Evolutionary conservation across 35 echinoderm and acorn worm species (phyloP).

Genomic region (Ophioderma brevispina): DNA sequence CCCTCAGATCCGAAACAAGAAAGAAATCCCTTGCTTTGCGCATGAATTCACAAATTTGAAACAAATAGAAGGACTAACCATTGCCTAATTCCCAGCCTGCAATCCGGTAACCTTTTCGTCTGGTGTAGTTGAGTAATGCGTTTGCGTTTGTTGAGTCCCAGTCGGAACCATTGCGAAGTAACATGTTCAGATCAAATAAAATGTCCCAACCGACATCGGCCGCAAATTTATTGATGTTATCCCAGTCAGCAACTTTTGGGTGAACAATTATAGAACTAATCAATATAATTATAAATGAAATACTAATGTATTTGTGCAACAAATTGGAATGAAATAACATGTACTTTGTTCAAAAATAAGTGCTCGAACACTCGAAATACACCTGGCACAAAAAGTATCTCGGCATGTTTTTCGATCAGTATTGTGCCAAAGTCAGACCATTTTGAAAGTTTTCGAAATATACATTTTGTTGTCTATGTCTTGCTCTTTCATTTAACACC

Average conservation of each 20-base stretch:
- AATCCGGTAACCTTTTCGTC: background rate
- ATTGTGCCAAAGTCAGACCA: no score
- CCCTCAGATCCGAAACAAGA: no score
- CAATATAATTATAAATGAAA: background rate
- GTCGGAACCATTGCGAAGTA: background rate
- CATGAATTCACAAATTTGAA: background rate
- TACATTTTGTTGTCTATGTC: no score
- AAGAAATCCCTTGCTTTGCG: background rate
- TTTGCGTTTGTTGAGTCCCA: slow-evolving; percentile 23
- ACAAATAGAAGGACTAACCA: background rate
- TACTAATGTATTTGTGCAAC: no score
- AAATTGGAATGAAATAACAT: no score
- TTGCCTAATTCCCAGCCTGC: slow-evolving; percentile 22
- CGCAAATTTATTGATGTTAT: background rate
- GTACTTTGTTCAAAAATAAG: no score
- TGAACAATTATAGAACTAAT: no score
- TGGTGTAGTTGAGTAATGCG: background rate
- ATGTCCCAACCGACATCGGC: background rate
- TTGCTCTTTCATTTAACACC: no score
- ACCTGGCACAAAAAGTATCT: no score
- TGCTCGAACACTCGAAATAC: no score
- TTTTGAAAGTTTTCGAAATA: no score
- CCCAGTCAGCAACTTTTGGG: slow-evolving; percentile 17
- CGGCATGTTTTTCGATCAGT: no score
- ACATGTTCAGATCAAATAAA: slow-evolving; percentile 10